These are phyloP conservation scores for Crotophaga sulcirostris DNA, from an alignment of 2,113 vertebrate genomes.

Conservation along the genomic window DNA sequence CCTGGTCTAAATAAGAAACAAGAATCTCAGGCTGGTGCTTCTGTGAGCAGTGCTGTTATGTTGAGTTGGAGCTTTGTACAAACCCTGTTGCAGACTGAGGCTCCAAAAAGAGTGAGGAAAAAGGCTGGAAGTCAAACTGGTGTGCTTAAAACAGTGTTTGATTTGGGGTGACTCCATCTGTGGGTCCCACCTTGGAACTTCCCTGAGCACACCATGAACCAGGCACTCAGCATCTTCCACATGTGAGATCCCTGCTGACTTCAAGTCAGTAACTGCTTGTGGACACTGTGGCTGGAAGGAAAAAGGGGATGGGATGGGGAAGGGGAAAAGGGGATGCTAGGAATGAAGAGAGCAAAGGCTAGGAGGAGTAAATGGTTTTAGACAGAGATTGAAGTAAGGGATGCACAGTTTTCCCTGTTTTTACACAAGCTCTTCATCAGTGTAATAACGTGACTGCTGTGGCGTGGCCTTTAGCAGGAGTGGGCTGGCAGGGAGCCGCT, in stretches of 20 bases:
- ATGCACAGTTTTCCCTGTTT: constrained; percentile 4
- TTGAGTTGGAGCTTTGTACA: neutral
- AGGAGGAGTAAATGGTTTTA: neutral
- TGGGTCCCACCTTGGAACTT: neutral
- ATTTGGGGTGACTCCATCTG: neutral
- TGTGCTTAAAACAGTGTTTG: neutral
- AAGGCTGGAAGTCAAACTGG: neutral
- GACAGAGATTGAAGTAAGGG: neutral
- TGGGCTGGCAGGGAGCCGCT: constrained; percentile 40
- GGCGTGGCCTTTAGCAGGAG: constrained; percentile 53
- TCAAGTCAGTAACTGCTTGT: neutral
- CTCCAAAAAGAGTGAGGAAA: neutral
- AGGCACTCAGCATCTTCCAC: neutral
- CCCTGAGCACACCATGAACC: fast-evolving
- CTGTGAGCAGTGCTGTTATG: fast-evolving
- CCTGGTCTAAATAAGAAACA: neutral
- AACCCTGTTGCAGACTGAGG: neutral
- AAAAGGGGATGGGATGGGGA: neutral
- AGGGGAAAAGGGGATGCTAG: neutral
- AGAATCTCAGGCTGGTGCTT: neutral
- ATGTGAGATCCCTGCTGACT: neutral
- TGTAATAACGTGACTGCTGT: constrained; percentile 4
- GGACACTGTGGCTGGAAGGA: neutral
- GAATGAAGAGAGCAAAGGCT: neutral
- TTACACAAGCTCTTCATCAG: constrained; percentile 40